Evolutionary conservation across 30 jellyfish, hydroid and myxozoan species (phyloP), one percentile per base, ranked within the genome.

Genomic region (Turritopsis rubra): DNA sequence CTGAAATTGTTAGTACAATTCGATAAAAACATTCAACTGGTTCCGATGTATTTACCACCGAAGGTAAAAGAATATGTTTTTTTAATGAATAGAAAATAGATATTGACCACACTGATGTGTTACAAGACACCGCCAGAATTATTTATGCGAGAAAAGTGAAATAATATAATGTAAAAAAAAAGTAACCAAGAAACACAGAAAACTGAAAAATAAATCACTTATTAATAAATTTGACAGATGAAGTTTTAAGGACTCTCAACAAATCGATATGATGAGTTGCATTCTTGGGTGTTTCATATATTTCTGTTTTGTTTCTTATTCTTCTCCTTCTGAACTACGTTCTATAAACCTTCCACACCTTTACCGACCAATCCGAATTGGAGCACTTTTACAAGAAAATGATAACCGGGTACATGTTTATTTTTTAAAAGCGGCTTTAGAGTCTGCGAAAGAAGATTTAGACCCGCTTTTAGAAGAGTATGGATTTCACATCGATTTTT

Each of bases 341-440:
- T n/a, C n/a, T n/a, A n/a, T n/a, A n/a, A n/a, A n/a, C n/a, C n/a
- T n/a, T n/a, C n/a, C n/a, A n/a, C 60, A 41, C 5, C 60, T 3
- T 41, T 41, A 41, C 60, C 5, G 13, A 41, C 60, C 5, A 41
- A 41, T 41, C 60, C 60, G 60, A 41, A 68, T 68, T 19, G 77
- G 77, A n/a, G 9, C 31, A n/a, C 77, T 68, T 17, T 27, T 68
- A 19, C 77, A 68, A 1, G 30, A 68, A 68, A 68, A 22, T 27
- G 30, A 23, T 27, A 68, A 68, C 19, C 30, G 30, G 23, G 31
- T 7, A 0, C 31, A 68, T 8, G 28, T 68, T 7, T 7, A 68
- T 16, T 68, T 27, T 68, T 17, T 27, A 19, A 68, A 68, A 68
- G 77, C 77, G 31, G 77, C 77, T n/a, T 27, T 68, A 27, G 77